These are phyloP conservation scores for Clarias batrachus DNA, from an alignment of 2,113 vertebrate genomes.

Conservation along the genomic window DNA sequence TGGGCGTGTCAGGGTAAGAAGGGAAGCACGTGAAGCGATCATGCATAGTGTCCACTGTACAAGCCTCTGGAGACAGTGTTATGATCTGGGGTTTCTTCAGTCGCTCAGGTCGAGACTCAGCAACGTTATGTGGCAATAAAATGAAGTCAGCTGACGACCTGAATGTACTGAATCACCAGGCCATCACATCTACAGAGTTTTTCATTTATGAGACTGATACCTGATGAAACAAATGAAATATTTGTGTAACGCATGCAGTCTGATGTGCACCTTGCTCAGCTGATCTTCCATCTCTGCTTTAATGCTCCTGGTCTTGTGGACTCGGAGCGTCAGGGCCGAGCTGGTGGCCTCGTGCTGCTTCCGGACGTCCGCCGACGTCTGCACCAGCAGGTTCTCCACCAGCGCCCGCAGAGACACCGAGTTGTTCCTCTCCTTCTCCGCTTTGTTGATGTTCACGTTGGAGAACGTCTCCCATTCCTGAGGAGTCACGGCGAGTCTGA, in stretches of 20 bases:
- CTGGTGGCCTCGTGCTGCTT: slow-evolving; percentile 73
- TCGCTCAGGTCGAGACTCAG: too few species aligned
- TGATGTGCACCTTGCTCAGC: slow-evolving; percentile 73
- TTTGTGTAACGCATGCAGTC: too few species aligned
- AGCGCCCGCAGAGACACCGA: slow-evolving; percentile 73
- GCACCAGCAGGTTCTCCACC: slow-evolving; percentile 79
- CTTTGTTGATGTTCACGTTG: slow-evolving; percentile 78
- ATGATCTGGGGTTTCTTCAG: too few species aligned
- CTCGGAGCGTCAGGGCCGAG: slow-evolving; percentile 68
- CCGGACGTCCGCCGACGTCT: slow-evolving; percentile 75
- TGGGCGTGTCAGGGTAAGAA: too few species aligned
- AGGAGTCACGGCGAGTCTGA: slow-evolving; percentile 74
- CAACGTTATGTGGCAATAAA: too few species aligned
- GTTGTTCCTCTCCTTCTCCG: slow-evolving; percentile 82
- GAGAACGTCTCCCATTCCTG: slow-evolving; percentile 84
- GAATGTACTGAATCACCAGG: too few species aligned
- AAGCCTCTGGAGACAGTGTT: too few species aligned
- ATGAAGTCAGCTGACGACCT: too few species aligned
- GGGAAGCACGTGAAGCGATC: too few species aligned
- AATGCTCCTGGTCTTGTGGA: slow-evolving; percentile 77
- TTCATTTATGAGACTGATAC: too few species aligned
- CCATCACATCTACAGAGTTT: too few species aligned
- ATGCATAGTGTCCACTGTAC: too few species aligned
- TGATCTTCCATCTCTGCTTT: slow-evolving; percentile 81
- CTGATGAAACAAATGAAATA: neutral